Evolutionary conservation across 2,888 invertebrate genomes (phyloP).

Genomic region (Spicauda simplicius): DNA sequence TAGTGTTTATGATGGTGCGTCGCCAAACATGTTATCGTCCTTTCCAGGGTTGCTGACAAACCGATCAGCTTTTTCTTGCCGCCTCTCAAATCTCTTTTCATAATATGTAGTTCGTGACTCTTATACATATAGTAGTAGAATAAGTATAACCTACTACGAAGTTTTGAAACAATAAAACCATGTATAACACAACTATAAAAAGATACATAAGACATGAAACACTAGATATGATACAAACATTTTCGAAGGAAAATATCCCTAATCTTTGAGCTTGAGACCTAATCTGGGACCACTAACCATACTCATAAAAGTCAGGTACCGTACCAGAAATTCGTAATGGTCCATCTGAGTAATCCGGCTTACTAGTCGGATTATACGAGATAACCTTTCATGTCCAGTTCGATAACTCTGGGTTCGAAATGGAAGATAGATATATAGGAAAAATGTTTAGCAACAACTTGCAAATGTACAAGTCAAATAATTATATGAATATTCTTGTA

Average conservation of each 20-base stretch:
- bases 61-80: no score
- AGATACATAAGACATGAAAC: no score
- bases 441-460: neutral
- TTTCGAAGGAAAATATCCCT: neutral
- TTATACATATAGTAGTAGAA: no score
- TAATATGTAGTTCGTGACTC: no score
- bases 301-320: neutral
- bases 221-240: no score
- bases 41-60: no score
- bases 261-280: neutral
- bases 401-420: neutral
- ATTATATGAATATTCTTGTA: neutral
- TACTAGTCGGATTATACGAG: conserved; percentile 2
- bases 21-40: no score
- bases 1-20: no score
- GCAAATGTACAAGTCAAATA: neutral
- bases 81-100: no score
- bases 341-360: neutral
- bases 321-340: neutral
- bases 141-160: no score
- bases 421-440: neutral
- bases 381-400: neutral
- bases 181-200: no score
- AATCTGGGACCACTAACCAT: neutral
- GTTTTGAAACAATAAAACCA: no score